These are phyloP conservation scores for Henicopernis longicauda DNA, from an alignment of 2,113 vertebrate genomes.

Conservation along the genomic window DNA sequence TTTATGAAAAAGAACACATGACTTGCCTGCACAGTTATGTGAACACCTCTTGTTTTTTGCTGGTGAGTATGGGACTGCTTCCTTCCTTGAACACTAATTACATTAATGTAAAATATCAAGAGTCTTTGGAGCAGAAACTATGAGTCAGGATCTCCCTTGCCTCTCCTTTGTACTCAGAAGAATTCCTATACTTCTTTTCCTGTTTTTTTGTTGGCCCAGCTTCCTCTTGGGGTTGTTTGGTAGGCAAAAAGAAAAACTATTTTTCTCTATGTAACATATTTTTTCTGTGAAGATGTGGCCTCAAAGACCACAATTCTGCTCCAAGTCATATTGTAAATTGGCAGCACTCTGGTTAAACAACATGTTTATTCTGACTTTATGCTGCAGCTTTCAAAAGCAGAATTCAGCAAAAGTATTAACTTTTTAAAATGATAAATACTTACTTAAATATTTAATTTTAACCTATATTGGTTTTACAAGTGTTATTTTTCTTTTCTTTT, in stretches of 20 bases:
- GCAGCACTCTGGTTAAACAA: neutral
- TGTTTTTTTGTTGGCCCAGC: neutral
- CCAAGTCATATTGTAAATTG: neutral
- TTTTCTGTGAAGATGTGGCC: neutral
- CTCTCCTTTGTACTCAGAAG: neutral
- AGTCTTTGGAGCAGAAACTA: neutral
- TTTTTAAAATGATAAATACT: neutral
- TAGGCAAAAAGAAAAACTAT: neutral
- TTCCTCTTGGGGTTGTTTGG: neutral
- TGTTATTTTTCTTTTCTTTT: neutral
- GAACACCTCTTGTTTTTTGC: neutral
- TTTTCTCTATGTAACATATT: accelerated
- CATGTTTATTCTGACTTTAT: neutral
- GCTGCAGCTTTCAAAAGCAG: neutral
- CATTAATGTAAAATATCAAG: neutral
- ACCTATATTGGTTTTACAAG: neutral
- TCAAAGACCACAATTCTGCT: neutral
- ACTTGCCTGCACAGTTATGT: neutral
- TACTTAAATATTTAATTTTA: neutral
- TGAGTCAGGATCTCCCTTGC: neutral
- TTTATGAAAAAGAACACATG: neutral
- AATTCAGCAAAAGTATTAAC: neutral
- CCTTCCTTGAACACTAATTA: neutral
- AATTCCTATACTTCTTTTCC: neutral
- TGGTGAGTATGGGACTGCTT: neutral